phyloP scores from a whole-genome alignment of 2,888 invertebrate species.

The Pammene fasciana region DNA sequence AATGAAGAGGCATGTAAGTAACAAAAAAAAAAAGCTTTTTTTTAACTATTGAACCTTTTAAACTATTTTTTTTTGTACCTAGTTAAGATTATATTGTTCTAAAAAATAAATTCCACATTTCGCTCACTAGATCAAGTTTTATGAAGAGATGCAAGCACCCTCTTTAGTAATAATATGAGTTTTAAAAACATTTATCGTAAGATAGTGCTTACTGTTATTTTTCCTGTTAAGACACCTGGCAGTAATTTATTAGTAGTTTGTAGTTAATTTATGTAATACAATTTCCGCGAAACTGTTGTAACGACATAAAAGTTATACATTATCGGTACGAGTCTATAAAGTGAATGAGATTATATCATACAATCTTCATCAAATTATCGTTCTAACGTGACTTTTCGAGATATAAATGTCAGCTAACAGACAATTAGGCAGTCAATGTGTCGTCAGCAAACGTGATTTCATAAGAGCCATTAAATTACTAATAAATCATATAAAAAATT shows the following conservation, averaged over 20 bases:
- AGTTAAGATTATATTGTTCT: too few relatives aligned
- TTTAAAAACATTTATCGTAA: too few relatives aligned
- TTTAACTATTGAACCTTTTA: too few relatives aligned
- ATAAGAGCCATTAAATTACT: slow-evolving; percentile 17
- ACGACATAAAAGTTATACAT: background rate
- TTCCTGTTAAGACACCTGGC: too few relatives aligned
- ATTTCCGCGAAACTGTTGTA: background rate
- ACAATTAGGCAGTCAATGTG: slow-evolving; percentile 1
- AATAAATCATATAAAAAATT: slow-evolving; percentile 9
- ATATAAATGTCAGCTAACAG: slow-evolving; percentile 11
- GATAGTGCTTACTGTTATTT: too few relatives aligned
- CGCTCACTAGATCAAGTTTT: too few relatives aligned
- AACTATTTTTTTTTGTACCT: too few relatives aligned
- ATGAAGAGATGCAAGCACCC: too few relatives aligned
- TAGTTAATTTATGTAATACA: background rate
- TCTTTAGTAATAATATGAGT: too few relatives aligned
- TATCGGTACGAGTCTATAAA: background rate
- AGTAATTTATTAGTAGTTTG: background rate
- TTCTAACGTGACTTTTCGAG: slow-evolving; percentile 24
- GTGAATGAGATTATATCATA: background rate
- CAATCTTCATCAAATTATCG: background rate
- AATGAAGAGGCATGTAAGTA: too few relatives aligned
- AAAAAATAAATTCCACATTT: too few relatives aligned
- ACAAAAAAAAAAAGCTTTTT: too few relatives aligned
- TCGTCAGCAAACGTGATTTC: slow-evolving; percentile 27